Conservation (phyloP, 53 echinoderm and acorn worm species). For the Astropecten irregularis region DNA sequence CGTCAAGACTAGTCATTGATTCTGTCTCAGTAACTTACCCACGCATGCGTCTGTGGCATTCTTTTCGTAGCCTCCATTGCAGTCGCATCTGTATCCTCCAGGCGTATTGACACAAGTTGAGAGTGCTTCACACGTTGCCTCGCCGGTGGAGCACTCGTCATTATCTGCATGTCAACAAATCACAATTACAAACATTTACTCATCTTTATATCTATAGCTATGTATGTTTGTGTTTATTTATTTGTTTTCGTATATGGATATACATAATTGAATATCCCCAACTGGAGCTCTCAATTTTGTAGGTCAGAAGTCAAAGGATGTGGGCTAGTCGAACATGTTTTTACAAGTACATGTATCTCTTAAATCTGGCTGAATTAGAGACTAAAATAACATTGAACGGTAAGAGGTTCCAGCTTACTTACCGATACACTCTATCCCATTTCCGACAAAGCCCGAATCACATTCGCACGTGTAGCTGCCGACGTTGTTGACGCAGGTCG, state of each 20-base stretch:
- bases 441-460: not conserved
- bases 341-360: no score
- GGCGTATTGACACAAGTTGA: not conserved
- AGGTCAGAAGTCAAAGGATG: no score
- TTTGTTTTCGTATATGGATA: no score
- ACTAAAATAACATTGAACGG: no score
- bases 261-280: no score
- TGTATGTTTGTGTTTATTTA: no score
- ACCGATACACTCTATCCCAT: constrained; percentile 1
- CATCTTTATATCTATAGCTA: no score
- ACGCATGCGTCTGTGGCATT: not conserved
- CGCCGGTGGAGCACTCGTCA: not conserved
- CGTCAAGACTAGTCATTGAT: not conserved
- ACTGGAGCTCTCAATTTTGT: no score
- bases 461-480: constrained; percentile 75
- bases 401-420: not conserved
- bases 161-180: no score
- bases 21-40: not conserved
- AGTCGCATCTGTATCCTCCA: not conserved
- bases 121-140: not conserved
- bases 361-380: no score
- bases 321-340: no score
- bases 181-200: no score
- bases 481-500: constrained; percentile 56
- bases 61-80: not conserved